These are phyloP conservation scores for Geococcyx californianus DNA, from an alignment of 2,113 vertebrate genomes.

Conservation along the genomic window DNA sequence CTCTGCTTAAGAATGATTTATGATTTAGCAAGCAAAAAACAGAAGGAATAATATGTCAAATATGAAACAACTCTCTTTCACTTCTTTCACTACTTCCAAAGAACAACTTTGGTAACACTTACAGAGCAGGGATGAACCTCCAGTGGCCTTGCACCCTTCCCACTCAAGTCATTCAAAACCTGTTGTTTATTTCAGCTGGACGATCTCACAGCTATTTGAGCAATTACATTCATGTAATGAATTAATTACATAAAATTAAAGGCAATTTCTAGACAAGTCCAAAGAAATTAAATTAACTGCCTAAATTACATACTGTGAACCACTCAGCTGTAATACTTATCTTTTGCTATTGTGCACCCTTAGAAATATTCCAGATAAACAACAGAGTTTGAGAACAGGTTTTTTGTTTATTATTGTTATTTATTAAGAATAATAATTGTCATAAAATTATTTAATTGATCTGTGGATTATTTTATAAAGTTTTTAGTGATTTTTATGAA, in stretches of 20 bases:
- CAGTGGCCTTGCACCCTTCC: background rate
- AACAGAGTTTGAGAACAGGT: background rate
- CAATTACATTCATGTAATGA: constrained; percentile 16
- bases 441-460: background rate
- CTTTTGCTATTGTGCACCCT: background rate
- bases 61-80: background rate
- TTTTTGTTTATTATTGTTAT: no score
- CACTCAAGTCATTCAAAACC: background rate
- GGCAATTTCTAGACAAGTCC: constrained; percentile 9
- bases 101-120: background rate
- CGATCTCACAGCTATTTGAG: background rate
- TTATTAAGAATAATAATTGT: background rate
- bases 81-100: background rate
- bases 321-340: background rate
- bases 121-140: background rate
- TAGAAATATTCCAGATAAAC: background rate
- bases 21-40: background rate
- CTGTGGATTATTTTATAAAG: background rate
- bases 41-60: background rate
- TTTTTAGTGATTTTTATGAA: background rate
- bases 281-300: constrained; percentile 37
- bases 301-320: constrained; percentile 9
- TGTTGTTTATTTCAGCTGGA: constrained; percentile 8
- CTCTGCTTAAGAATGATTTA: background rate
- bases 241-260: constrained; percentile 36